Base-by-base conservation (phyloP, 2,113 vertebrate genomes). In the Scopus umbretta region DNA sequence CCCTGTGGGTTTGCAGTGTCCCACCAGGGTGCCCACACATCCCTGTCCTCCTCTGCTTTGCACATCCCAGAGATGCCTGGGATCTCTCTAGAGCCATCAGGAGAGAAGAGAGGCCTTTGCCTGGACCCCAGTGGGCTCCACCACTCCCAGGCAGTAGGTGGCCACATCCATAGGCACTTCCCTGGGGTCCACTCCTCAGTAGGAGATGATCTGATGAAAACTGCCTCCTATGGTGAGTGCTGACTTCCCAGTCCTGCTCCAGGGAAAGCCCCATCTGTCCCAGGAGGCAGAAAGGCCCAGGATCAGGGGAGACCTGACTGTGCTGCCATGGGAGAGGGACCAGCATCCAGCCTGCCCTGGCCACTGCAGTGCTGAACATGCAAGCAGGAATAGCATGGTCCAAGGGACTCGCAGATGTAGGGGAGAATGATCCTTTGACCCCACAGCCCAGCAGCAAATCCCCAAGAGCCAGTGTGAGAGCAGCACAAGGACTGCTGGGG, bases 361-460 rank as follows among this genome's bases (percentile, higher is more conserved):
- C 16, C 56, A 59, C 32, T 9, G 52, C 38, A 55, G 76, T 36
- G 22, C 45, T 66, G 50, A 62, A 53, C 1, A 5, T 0, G 0
- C 49, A 65, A 26, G 14, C 10, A 65, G 43, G 25, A 43, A 82
- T 43, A 87, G 16, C 56, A 75, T 0, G 0, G 26, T 18, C n/a
- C 32, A 17, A 43, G 34, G 70, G 20, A 59, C 16, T 29, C 5
- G 5, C 5, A 26, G 42, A 12, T 14, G 25, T 19, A 62, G 58
- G 4, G 14, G 10, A 88, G 45, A 62, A 63, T 2, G 23, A 80
- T 42, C 45, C 47, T 55, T 66, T 0, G 0, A 80, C 38, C 56
- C 42, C 38, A 36, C 15, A 47, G 56, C 26, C 73, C 74, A 74
- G 15, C 73, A 80, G 68, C 18, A 73, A 62, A 25, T 9, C 45